Percentiles rank a stretch among this genome's conserved stretches.
Evolutionary conservation across 2,113 vertebrate genomes (phyloP).

Genomic region (Paracanthobrama guichenoti): DNA sequence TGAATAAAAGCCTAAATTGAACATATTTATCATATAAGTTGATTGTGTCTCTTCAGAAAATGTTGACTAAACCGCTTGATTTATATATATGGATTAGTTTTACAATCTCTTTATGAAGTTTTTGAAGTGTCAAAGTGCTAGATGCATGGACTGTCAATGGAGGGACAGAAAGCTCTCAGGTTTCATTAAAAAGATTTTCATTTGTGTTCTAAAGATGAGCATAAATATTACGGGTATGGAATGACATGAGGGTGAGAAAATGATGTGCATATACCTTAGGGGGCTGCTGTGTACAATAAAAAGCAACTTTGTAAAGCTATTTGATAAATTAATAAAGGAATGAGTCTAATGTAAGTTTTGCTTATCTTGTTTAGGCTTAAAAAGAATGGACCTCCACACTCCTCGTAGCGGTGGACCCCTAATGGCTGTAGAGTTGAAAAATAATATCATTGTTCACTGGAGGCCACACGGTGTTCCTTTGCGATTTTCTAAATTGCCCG

Average conservation of each 20-base stretch:
- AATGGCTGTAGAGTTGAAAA: slow-evolving; percentile 39
- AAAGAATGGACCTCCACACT: slow-evolving; percentile 49
- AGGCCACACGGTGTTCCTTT: slow-evolving; percentile 59
- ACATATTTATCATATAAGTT: too few relatives aligned
- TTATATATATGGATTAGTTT: too few relatives aligned
- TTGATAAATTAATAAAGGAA: not conserved
- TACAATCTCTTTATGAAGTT: too few relatives aligned
- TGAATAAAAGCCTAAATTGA: too few relatives aligned
- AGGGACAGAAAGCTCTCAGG: too few relatives aligned
- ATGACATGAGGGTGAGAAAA: not conserved
- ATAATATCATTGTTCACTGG: slow-evolving; percentile 46
- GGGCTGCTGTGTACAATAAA: too few relatives aligned
- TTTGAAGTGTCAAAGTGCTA: too few relatives aligned
- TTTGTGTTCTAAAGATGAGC: not conserved
- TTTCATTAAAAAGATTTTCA: not conserved
- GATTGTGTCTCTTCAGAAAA: too few relatives aligned
- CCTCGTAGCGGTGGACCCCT: slow-evolving; percentile 33
- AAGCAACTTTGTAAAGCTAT: not conserved
- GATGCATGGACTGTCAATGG: too few relatives aligned
- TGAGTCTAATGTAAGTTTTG: not conserved
- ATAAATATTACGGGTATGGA: not conserved
- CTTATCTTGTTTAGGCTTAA: slow-evolving; percentile 24
- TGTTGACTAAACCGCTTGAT: too few relatives aligned
- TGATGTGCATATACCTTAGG: not conserved
- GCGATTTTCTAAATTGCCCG: slow-evolving; percentile 36